Evolutionary conservation across 1,140 invertebrate species (phyloP).

Genomic region (Hyphantria cunea): DNA sequence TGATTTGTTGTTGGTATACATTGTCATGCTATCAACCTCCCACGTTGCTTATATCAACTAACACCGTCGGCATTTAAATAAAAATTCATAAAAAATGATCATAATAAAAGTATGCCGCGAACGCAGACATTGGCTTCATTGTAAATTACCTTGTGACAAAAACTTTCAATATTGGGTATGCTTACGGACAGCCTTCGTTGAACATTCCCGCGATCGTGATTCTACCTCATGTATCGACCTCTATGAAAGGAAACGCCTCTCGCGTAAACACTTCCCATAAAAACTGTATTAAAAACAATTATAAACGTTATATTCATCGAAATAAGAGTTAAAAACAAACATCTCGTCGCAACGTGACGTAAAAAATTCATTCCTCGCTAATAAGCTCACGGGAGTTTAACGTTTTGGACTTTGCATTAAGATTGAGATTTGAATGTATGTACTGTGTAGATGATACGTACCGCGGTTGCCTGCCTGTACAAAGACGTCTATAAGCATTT

Average conservation of each 20-base stretch:
- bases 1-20: too few relatives aligned
- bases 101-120: conserved; percentile 20
- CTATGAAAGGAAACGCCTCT: conserved; percentile 66
- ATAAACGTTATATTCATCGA: conserved; percentile 20
- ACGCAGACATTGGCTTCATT: conserved; percentile 20
- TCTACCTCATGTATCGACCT: conserved; percentile 34
- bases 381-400: too few relatives aligned
- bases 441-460: conserved; percentile 19
- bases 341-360: conserved; percentile 14
- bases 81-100: conserved; percentile 11
- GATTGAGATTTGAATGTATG: too few relatives aligned
- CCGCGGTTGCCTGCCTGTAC: conserved; percentile 44
- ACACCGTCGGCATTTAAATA: neutral
- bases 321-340: conserved; percentile 36
- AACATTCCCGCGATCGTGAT: conserved; percentile 43
- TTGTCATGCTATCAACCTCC: too few relatives aligned
- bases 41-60: too few relatives aligned
- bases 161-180: conserved; percentile 24
- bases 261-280: conserved; percentile 43
- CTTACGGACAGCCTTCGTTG: conserved; percentile 18
- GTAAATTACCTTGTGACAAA: conserved; percentile 14
- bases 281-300: conserved; percentile 22
- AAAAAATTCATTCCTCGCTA: conserved; percentile 21
- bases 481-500: conserved; percentile 55
- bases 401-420: too few relatives aligned